Conservation (phyloP, 2,113 vertebrate species). For the Elgaria multicarinata region DNA sequence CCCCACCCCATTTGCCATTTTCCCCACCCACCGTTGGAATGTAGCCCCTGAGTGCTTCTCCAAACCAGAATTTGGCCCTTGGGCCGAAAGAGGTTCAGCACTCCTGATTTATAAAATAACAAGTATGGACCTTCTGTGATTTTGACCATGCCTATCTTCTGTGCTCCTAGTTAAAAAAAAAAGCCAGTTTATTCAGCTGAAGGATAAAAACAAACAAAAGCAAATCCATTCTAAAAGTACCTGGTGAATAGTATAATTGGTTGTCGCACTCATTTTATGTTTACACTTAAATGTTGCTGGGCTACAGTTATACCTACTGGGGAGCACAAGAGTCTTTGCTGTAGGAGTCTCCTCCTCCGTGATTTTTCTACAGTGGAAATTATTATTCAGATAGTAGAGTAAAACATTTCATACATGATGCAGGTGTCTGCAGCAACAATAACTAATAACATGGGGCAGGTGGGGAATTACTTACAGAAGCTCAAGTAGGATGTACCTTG, state of each 20-base stretch:
- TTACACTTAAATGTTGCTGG: constrained; percentile 30
- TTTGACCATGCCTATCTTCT: not conserved
- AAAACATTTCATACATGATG: constrained; percentile 5
- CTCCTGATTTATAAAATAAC: not conserved
- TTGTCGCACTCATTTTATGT: constrained; percentile 14
- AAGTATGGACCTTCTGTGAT: not conserved
- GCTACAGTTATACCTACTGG: constrained; percentile 35
- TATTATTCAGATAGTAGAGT: constrained; percentile 45
- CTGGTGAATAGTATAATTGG: not conserved
- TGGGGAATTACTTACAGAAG: constrained; percentile 20
- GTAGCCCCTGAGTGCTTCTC: too few relatives aligned
- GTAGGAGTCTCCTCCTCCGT: not conserved
- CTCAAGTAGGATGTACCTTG: constrained; percentile 33
- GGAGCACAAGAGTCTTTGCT: accelerated
- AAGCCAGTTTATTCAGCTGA: not conserved
- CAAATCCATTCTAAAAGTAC: not conserved
- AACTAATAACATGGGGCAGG: too few relatives aligned
- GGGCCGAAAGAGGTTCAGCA: too few relatives aligned
- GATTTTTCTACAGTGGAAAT: constrained; percentile 43
- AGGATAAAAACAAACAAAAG: constrained; percentile 40
- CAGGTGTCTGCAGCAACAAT: not conserved
- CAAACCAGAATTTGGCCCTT: too few relatives aligned
- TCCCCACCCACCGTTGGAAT: too few relatives aligned
- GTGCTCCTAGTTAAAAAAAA: constrained; percentile 28
- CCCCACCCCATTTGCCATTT: too few relatives aligned